These are phyloP conservation scores for Sternotherus odoratus DNA, from an alignment of 2,797 vertebrate genomes.

Conservation along the genomic window DNA sequence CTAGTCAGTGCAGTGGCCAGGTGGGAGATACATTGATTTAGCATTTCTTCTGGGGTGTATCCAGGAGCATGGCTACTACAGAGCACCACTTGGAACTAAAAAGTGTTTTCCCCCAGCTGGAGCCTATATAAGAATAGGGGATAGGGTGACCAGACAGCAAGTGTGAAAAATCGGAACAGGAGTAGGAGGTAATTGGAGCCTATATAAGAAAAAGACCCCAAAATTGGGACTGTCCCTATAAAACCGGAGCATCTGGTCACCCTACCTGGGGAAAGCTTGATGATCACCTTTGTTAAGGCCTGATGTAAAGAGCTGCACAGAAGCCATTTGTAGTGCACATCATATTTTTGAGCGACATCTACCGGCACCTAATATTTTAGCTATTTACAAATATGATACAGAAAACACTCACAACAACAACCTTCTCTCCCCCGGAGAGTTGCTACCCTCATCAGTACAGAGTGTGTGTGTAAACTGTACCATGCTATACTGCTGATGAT, in stretches of 20 bases:
- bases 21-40: neutral
- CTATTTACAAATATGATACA: neutral
- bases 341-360: neutral
- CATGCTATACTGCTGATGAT: neutral
- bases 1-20: neutral
- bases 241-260: no score
- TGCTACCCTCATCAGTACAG: neutral
- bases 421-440: rapidly evolving
- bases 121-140: no score
- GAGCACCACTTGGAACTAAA: neutral
- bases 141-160: no score
- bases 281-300: neutral
- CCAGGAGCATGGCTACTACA: neutral
- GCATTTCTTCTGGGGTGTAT: neutral
- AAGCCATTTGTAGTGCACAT: neutral
- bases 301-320: neutral
- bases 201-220: no score
- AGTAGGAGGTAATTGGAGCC: no score
- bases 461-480: neutral
- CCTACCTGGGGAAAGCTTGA: neutral
- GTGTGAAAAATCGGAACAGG: no score
- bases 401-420: rapidly evolving
- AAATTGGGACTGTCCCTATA: no score
- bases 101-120: neutral
- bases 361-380: neutral